Evolutionary conservation across 2,888 invertebrate genomes (phyloP), one percentile per base, ranked within the genome.

Genomic region (Chaitophorus viminalis): DNA sequence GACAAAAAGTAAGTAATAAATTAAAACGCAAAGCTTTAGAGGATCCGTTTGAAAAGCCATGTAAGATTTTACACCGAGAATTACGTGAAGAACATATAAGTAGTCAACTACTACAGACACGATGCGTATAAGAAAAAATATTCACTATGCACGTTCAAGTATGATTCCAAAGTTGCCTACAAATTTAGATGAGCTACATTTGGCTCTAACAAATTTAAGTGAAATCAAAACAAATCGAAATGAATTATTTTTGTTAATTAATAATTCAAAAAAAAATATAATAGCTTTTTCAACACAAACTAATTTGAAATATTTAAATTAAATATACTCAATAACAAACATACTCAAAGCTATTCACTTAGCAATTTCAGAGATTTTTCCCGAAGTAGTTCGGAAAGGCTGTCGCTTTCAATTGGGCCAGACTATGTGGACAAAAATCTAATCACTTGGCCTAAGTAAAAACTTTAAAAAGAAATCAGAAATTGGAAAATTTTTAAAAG

Each of bases 121-220:
- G 6, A n/a, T n/a, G 21, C 65, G 21, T 21, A 65, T 65, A 25
- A 65, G 65, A 65, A 65, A 65, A 18, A 46, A 46, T 25, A 65
- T 65, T n/a, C 21, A 65, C 25, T 65, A 4, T 65, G n/a, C n/a
- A n/a, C n/a, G n/a, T n/a, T n/a, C n/a, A n/a, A n/a, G n/a, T n/a
- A n/a, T n/a, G n/a, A n/a, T 74, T 39, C 36, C 74, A 74, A 74
- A 74, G 18, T 74, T 74, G 36, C 36, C 74, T 74, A 74, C 74
- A 36, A 74, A 74, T 39, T 36, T 74, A 25, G 74, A 74, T 25
- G 25, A 74, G 39, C 6, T 74, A 6, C 74, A 74, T 74, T 74
- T 74, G 74, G 36, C 74, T 1, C 74, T 74, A 39, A 74, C 25
- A 17, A 74, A 39, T 74, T 74, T 74, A 3, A 39, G 74, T 39